Evolutionary conservation across 92 coral and sea anemone species (phyloP).

Genomic region (Actinernus sp.): DNA sequence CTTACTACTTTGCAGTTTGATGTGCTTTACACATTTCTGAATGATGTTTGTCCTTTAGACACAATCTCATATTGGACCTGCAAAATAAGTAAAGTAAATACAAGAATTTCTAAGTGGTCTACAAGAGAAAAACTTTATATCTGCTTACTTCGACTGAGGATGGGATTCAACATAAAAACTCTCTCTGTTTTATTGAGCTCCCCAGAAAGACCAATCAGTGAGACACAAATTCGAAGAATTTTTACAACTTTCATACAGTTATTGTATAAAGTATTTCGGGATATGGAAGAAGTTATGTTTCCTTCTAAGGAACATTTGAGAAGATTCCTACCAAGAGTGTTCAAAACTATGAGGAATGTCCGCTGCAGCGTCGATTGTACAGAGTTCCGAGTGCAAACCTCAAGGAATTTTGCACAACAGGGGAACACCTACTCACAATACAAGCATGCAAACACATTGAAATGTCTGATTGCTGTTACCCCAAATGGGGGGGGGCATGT

Average conservation of each 20-base stretch:
- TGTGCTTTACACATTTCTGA: conserved; percentile 42
- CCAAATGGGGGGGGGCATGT: conserved; percentile 67
- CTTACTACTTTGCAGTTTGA: conserved; percentile 70
- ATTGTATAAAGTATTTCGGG: conserved; percentile 48
- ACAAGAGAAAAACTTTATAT: conserved; percentile 37
- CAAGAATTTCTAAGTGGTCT: conserved; percentile 29
- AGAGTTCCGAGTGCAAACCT: conserved; percentile 53
- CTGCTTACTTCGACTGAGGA: conserved; percentile 46
- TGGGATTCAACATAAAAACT: conserved; percentile 50
- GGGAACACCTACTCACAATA: conserved; percentile 58
- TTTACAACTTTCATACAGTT: conserved; percentile 71
- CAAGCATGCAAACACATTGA: conserved; percentile 76
- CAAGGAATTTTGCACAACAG: conserved; percentile 73
- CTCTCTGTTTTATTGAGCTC: conserved; percentile 34
- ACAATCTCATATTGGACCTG: conserved; percentile 29
- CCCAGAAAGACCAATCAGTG: conserved; percentile 46
- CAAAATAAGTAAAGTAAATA: conserved; percentile 7
- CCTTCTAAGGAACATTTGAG: conserved; percentile 35
- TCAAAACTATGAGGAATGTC: conserved; percentile 64
- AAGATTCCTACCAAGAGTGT: conserved; percentile 61
- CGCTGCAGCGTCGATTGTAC: conserved; percentile 75
- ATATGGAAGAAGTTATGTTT: conserved; percentile 55
- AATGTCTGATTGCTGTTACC: conserved; percentile 70
- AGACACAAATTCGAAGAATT: conserved; percentile 38
- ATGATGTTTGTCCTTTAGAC: conserved; percentile 49